phyloP scores from a whole-genome alignment of 2,888 invertebrate species.

The Exocentrus adspersus region DNA sequence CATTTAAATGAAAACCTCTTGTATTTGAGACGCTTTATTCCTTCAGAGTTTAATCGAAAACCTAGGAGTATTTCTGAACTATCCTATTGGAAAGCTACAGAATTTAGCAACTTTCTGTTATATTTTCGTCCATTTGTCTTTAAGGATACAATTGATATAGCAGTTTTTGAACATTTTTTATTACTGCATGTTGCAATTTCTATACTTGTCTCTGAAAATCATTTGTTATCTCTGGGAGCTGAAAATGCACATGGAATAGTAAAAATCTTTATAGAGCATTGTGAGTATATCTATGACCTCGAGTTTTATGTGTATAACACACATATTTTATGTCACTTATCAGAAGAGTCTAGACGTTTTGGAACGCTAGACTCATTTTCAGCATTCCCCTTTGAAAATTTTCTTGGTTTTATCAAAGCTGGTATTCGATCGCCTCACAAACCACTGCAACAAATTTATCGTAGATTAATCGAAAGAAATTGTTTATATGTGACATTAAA shows the following conservation, averaged over 20 bases:
- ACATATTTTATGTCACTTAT: conserved; percentile 28
- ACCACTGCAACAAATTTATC: conserved; percentile 26
- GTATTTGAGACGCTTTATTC: conserved; percentile 23
- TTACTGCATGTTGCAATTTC: conserved; percentile 25
- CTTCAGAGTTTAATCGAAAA: conserved; percentile 31
- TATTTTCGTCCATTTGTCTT: conserved; percentile 27
- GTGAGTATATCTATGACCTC: conserved; percentile 22
- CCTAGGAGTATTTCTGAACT: conserved; percentile 28
- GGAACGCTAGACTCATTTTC: conserved; percentile 31
- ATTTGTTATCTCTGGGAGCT: conserved; percentile 5
- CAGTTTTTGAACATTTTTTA: conserved; percentile 30
- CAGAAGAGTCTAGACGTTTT: conserved; percentile 19
- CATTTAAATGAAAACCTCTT: conserved; percentile 4
- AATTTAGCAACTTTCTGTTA: conserved; percentile 30
- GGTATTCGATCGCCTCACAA: conserved; percentile 19
- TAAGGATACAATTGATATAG: conserved; percentile 14
- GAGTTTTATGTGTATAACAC: conserved; percentile 30
- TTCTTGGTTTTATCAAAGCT: conserved; percentile 21
- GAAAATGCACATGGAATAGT: conserved; percentile 18
- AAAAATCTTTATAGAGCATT: conserved; percentile 20
- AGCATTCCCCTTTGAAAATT: conserved; percentile 30
- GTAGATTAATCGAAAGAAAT: conserved; percentile 9
- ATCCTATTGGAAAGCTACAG: conserved; percentile 28
- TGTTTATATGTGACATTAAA: conserved; percentile 1
- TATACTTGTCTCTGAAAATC: conserved; percentile 8